These are phyloP conservation scores for Mormyrops attenuatus DNA, from an alignment of 2,797 vertebrate species.

Conservation along the genomic window DNA sequence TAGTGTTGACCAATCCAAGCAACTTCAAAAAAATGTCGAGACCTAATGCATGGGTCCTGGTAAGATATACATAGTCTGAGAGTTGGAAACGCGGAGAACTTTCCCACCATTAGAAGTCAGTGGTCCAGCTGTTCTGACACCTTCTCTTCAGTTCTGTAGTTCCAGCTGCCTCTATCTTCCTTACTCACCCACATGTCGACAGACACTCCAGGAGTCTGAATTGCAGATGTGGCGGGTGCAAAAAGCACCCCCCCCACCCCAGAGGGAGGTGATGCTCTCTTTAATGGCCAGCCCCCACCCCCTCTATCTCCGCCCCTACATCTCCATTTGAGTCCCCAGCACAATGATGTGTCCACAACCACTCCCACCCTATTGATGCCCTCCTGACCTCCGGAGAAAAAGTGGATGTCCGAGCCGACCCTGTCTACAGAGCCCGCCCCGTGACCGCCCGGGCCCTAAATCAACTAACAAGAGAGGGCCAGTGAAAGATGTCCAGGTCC, in stretches of 20 bases:
- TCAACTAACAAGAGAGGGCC: constrained; percentile 45
- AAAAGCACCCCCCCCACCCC: not conserved
- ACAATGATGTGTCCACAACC: constrained; percentile 23
- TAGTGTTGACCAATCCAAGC: not conserved
- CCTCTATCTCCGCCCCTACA: not conserved
- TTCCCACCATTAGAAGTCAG: not conserved
- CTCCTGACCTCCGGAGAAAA: constrained; percentile 34
- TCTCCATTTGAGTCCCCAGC: not conserved
- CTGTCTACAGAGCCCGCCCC: constrained; percentile 58
- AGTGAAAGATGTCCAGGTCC: constrained; percentile 40
- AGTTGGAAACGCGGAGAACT: not conserved
- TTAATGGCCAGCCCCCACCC: not conserved
- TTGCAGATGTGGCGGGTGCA: not conserved
- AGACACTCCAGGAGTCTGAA: not conserved
- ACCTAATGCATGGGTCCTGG: not conserved
- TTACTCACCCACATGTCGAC: not conserved
- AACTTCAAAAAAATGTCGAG: not conserved
- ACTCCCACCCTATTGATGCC: constrained; percentile 10
- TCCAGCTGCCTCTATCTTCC: not conserved
- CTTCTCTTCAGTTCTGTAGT: not conserved
- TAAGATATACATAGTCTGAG: not conserved
- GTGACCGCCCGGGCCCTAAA: constrained; percentile 58
- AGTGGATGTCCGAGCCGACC: constrained; percentile 59
- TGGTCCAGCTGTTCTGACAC: not conserved
- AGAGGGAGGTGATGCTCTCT: not conserved